These are phyloP conservation scores for Oplegnathus fasciatus DNA, from an alignment of 2,113 vertebrate species.

Conservation along the genomic window DNA sequence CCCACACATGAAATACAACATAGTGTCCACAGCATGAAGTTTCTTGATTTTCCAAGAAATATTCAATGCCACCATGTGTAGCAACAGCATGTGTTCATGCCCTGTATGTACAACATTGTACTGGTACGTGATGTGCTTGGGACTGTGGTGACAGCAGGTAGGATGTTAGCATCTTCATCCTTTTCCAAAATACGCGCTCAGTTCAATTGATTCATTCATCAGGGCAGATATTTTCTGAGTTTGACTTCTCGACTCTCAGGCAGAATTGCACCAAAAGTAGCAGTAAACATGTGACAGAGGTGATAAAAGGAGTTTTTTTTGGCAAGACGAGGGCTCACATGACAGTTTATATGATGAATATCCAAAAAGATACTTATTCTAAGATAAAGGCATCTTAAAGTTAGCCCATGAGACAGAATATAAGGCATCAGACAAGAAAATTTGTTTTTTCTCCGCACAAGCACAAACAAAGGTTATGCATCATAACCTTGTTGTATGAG, in stretches of 20 bases:
- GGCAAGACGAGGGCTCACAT: not conserved
- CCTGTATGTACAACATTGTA: not conserved
- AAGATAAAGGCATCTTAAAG: constrained; percentile 6
- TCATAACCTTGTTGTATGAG: not conserved
- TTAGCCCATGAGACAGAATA: constrained; percentile 19
- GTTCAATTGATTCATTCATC: not conserved
- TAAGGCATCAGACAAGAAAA: not conserved
- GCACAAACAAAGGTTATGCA: not conserved
- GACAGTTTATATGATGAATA: constrained; percentile 9
- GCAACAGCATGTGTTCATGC: not conserved
- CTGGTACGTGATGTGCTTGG: not conserved
- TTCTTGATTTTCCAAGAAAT: not conserved
- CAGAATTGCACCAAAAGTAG: constrained; percentile 11
- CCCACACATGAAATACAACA: not conserved
- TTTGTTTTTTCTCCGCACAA: not conserved
- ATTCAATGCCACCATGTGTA: not conserved
- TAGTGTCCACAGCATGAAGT: not conserved
- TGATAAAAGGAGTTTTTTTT: constrained; percentile 4
- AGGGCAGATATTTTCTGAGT: not conserved
- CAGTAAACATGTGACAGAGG: constrained; percentile 17
- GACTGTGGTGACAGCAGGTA: not conserved
- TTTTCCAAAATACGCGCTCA: not conserved
- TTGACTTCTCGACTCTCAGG: not conserved
- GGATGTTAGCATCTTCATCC: not conserved
- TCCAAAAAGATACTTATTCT: constrained; percentile 13